A percentile compares a stretch with the other conserved stretches of the same genome.
Evolutionary conservation across 2,888 invertebrate species (phyloP).

Genomic region (Asteroscopus sphinx): DNA sequence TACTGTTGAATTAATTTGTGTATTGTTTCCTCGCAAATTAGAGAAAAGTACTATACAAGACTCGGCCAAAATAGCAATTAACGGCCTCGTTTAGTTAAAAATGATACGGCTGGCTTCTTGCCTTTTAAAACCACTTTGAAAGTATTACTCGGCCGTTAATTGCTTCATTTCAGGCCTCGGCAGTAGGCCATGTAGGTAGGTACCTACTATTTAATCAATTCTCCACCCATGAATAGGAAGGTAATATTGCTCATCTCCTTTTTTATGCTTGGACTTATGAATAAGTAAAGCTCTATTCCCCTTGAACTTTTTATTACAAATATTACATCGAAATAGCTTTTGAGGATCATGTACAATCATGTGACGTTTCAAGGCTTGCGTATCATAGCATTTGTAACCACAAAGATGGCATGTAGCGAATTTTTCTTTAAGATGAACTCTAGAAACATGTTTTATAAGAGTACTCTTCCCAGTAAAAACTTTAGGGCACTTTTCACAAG

Average conservation of each 20-base stretch:
- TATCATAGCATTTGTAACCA: conserved; percentile 43
- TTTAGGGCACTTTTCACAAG: conserved; percentile 27
- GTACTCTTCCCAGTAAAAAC: conserved; percentile 28
- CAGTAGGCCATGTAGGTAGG: too few relatives aligned
- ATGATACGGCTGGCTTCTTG: too few relatives aligned
- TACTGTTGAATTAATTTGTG: too few relatives aligned
- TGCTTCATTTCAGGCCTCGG: too few relatives aligned
- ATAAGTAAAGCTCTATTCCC: conserved; percentile 15
- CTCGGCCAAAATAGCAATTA: too few relatives aligned
- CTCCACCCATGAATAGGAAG: conserved; percentile 17
- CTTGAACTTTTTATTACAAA: conserved; percentile 78
- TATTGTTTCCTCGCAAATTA: too few relatives aligned
- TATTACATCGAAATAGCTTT: conserved; percentile 72
- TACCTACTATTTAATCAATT: too few relatives aligned
- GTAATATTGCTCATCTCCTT: background rate
- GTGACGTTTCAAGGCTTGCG: conserved; percentile 37
- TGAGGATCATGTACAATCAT: conserved; percentile 31
- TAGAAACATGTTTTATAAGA: conserved; percentile 23
- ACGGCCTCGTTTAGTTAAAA: too few relatives aligned
- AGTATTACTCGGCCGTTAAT: too few relatives aligned
- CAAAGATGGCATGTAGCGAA: conserved; percentile 50
- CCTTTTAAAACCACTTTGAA: too few relatives aligned
- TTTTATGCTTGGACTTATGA: conserved; percentile 32
- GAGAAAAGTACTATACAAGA: too few relatives aligned
- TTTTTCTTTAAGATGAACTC: conserved; percentile 49